Evolutionary conservation across 2,888 invertebrate species (phyloP), one percentile per base, ranked within the genome.

Genomic region (Pecten maximus): DNA sequence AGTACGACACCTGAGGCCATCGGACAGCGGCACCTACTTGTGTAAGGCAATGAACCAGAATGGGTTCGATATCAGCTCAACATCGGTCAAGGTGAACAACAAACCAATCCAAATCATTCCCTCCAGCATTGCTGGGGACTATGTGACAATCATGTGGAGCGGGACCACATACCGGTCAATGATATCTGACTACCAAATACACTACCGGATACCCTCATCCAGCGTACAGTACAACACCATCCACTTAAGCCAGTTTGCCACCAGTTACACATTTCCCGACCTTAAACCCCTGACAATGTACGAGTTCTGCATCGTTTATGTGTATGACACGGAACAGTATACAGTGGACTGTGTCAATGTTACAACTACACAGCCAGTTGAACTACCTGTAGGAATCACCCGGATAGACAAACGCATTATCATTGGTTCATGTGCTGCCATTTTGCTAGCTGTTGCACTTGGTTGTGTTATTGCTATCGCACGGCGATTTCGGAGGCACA

Each of bases 251-350:
- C 94, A 95, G 19, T 93, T 94, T 87, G 94, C 96, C 92, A 95
- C 95, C 89, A 96, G 95, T 35, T 97, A 96, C 94, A 97, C 97
- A 87, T 95, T 97, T 39, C 95, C 95, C 60, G 95, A 96, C 88
- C 94, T 97, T 19, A 94, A 95, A 90, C 96, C 97, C 15, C 93
- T 95, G 48, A 97, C 97, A 10, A 93, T 93, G 2, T 97, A 97
- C 93, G 96, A 97, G 93, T 96, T 97, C 92, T 97, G 97, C 93
- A 95, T 97, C 40, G 96, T 97, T 28, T 96, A 95, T 92, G 92
- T 93, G n/a, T 94, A 95, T 54, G 93, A 93, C n/a, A 92, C 92
- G 12, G 93, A 94, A 44, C 74, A 91, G 19, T 94, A 95, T 88
- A 94, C 93, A 54, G 93, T 96, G 19, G 94, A 95, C 89, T 96